These are phyloP conservation scores for Spinus pinus DNA, from an alignment of 2,797 vertebrate genomes.

Conservation along the genomic window DNA sequence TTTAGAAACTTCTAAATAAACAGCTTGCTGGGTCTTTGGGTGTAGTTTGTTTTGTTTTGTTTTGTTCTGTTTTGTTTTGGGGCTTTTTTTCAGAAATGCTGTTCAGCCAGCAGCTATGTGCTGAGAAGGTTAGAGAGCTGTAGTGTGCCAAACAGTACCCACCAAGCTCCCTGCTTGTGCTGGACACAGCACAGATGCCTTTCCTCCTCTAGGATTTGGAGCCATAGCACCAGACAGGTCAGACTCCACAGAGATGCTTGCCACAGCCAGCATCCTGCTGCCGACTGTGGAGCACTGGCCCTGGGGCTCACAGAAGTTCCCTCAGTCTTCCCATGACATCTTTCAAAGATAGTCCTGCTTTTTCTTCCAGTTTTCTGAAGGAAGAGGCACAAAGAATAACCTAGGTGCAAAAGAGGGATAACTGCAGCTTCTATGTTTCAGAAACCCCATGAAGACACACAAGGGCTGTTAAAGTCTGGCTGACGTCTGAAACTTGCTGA, in stretches of 20 bases:
- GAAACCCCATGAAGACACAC: background rate
- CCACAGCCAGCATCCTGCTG: background rate
- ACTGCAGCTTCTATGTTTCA: background rate
- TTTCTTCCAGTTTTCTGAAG: background rate
- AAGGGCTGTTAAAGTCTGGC: background rate
- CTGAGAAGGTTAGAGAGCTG: background rate
- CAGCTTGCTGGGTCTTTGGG: background rate
- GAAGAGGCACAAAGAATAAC: background rate
- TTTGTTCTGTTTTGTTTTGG: background rate
- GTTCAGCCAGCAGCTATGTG: background rate
- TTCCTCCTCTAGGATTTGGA: too few relatives aligned
- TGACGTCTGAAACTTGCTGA: background rate
- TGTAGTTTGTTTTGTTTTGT: background rate
- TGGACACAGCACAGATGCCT: background rate
- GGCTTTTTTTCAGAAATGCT: background rate
- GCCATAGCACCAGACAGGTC: background rate
- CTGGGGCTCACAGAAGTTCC: background rate
- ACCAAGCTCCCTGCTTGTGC: background rate
- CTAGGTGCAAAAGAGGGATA: background rate
- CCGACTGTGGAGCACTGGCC: fast-evolving
- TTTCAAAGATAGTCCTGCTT: background rate
- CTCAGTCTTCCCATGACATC: background rate
- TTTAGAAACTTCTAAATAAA: background rate
- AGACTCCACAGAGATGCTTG: background rate
- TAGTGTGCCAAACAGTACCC: fast-evolving